Conservation (phyloP, 2,113 vertebrate species). For the Rhinoderma darwinii region DNA sequence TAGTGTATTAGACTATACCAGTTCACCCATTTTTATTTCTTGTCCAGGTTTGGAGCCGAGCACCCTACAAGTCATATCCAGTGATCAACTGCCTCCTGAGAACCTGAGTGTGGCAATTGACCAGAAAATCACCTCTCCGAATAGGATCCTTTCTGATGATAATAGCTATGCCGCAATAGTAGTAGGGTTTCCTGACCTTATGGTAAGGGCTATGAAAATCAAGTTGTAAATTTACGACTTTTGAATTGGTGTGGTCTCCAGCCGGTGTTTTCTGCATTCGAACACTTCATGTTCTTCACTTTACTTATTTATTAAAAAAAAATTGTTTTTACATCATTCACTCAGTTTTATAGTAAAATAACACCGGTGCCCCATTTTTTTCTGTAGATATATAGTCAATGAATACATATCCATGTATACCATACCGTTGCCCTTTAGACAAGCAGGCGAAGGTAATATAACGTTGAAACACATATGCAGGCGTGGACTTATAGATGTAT, state of each 20-base stretch:
- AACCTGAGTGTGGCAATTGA: constrained; percentile 88
- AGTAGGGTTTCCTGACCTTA: constrained; percentile 93
- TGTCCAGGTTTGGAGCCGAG: constrained; percentile 71
- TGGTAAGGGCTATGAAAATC: constrained; percentile 76
- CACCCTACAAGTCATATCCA: constrained; percentile 81
- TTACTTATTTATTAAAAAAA: background rate
- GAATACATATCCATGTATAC: no score
- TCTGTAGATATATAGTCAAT: background rate
- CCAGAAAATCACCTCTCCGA: constrained; percentile 92
- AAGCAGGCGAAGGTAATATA: no score
- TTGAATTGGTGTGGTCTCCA: background rate
- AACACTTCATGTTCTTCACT: background rate
- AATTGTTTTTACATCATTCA: no score
- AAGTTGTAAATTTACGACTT: background rate
- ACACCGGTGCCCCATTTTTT: background rate
- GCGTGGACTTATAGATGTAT: no score
- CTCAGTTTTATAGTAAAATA: no score
- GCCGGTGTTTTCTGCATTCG: background rate
- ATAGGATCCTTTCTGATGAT: constrained; percentile 85
- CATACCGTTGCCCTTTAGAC: no score
- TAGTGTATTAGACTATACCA: background rate
- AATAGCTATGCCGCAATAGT: constrained; percentile 81
- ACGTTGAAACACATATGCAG: no score
- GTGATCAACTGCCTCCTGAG: constrained; percentile 87
- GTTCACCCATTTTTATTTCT: background rate